Percentiles rank a stretch among this genome's conserved stretches.
Evolutionary conservation across 2,113 vertebrate genomes (phyloP).

Genomic region (Syngnathus scovelli): DNA sequence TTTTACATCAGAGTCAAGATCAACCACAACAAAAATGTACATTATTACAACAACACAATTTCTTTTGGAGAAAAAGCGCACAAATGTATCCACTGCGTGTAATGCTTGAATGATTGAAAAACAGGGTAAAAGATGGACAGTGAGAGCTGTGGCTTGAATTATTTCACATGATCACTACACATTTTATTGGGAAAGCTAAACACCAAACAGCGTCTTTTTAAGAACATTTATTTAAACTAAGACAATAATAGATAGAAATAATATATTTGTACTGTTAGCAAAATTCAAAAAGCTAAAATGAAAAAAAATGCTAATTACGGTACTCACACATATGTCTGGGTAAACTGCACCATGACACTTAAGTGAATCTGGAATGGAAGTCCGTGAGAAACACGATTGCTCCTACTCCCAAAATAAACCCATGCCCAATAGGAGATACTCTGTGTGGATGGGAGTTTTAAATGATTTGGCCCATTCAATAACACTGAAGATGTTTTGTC

Average conservation of each 20-base stretch:
- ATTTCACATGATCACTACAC: neutral
- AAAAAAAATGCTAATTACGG: neutral
- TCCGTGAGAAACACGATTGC: constrained; percentile 18
- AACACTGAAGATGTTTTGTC: constrained; percentile 10
- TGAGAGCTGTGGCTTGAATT: neutral
- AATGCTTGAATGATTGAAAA: neutral
- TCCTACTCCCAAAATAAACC: neutral
- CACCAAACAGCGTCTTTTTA: neutral
- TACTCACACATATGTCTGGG: constrained; percentile 55
- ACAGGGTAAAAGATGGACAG: neutral
- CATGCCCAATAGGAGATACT: constrained; percentile 16
- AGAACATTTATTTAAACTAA: too few species aligned
- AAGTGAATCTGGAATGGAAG: constrained; percentile 13
- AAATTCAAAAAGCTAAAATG: neutral
- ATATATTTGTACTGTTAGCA: neutral
- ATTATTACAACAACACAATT: neutral
- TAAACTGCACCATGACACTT: constrained; percentile 52
- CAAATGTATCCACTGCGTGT: neutral
- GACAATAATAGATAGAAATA: neutral
- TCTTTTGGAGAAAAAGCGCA: neutral
- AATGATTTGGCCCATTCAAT: constrained; percentile 24
- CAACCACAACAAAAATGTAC: neutral
- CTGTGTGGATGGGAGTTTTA: constrained; percentile 3
- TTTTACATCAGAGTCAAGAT: too few species aligned
- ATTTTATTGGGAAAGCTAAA: neutral